phyloP scores from a whole-genome alignment of 2,113 vertebrate genomes.

The Gavialis gangeticus region DNA sequence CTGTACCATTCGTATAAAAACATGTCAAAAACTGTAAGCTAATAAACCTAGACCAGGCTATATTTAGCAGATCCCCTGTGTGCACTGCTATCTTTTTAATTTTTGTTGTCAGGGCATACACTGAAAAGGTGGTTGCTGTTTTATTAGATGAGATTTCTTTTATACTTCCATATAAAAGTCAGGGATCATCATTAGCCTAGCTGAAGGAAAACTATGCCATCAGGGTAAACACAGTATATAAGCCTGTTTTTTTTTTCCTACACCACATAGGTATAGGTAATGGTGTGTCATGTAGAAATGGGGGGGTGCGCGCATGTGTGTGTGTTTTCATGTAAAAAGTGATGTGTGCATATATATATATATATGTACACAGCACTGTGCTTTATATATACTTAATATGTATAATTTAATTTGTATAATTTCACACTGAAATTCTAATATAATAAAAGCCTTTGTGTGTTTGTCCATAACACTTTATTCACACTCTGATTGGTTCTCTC shows the following conservation, averaged over 20 bases:
- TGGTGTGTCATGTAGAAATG: not conserved
- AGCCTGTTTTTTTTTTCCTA: not conserved
- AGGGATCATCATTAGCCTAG: fast-evolving
- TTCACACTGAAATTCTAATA: too few relatives aligned
- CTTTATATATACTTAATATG: too few relatives aligned
- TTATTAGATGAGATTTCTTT: not conserved
- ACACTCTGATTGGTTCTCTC: too few relatives aligned
- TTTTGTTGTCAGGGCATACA: not conserved
- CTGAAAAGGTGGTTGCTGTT: slow-evolving; percentile 19
- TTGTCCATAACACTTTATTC: too few relatives aligned
- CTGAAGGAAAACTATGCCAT: not conserved
- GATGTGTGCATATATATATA: fast-evolving
- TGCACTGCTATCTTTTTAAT: slow-evolving; percentile 21
- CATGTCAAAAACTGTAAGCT: not conserved
- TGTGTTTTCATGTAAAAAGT: not conserved
- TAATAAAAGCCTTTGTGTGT: too few relatives aligned
- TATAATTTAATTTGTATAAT: too few relatives aligned
- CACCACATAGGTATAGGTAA: not conserved
- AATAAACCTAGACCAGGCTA: slow-evolving; percentile 27
- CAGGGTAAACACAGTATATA: not conserved
- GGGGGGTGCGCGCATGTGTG: fast-evolving
- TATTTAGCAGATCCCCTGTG: slow-evolving; percentile 43
- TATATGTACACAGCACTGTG: fast-evolving
- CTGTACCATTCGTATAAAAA: not conserved
- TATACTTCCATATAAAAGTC: not conserved